Percentiles rank a stretch among this genome's conserved stretches.
Evolutionary conservation across 2,113 vertebrate species (phyloP).

Genomic region (Xiphophorus couchianus): DNA sequence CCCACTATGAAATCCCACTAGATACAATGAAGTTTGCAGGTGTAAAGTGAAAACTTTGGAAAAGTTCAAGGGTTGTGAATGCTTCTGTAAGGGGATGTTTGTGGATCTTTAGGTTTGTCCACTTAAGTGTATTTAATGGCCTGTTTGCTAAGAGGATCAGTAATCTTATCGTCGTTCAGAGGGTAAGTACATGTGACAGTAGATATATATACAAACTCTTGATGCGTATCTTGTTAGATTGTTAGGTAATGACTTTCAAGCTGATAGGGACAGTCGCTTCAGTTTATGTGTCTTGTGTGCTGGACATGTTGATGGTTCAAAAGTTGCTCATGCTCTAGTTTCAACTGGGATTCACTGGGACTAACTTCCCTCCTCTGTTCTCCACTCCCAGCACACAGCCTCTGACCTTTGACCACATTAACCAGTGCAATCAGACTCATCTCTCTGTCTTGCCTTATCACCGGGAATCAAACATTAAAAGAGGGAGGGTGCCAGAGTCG

Average conservation of each 20-base stretch:
- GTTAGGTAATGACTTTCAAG: conserved; percentile 66
- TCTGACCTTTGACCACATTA: conserved; percentile 84
- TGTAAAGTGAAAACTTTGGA: neutral
- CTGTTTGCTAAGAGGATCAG: conserved; percentile 59
- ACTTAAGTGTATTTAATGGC: conserved; percentile 57
- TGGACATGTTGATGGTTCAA: conserved; percentile 44
- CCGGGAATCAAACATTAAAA: conserved; percentile 80
- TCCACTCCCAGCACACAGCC: conserved; percentile 35
- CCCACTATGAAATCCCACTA: neutral
- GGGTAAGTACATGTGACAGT: conserved; percentile 73
- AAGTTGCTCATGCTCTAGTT: conserved; percentile 35
- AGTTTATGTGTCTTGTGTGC: conserved; percentile 44
- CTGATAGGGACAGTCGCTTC: conserved; percentile 64
- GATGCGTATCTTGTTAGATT: conserved; percentile 73
- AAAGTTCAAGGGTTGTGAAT: neutral
- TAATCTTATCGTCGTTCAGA: conserved; percentile 64
- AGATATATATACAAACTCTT: conserved; percentile 73
- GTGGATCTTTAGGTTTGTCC: neutral
- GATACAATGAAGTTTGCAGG: neutral
- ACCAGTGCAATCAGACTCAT: conserved; percentile 68
- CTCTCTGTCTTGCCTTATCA: conserved; percentile 76
- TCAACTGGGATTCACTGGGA: conserved; percentile 26
- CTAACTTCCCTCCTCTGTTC: conserved; percentile 24
- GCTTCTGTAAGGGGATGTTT: neutral
- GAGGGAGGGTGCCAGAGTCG: conserved; percentile 63